These are phyloP conservation scores for Bostrychus sinensis DNA, from an alignment of 2,113 vertebrate genomes.

Conservation along the genomic window DNA sequence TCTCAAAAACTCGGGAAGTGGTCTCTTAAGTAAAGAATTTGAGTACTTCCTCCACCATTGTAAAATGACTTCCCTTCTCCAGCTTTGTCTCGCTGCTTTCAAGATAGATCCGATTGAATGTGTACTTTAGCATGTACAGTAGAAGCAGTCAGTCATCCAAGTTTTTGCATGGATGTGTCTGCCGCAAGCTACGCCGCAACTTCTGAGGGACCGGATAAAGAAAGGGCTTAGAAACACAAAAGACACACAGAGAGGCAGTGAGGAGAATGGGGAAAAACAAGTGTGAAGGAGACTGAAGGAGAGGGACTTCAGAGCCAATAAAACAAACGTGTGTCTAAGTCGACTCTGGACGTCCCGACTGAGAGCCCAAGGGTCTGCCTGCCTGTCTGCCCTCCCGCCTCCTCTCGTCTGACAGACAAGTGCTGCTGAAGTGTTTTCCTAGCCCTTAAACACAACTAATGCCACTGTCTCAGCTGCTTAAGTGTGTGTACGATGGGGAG, in stretches of 20 bases:
- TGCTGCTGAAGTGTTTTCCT: slow-evolving; percentile 61
- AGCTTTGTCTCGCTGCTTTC: slow-evolving; percentile 60
- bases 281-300: slow-evolving; percentile 70
- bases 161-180: slow-evolving; percentile 62
- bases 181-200: slow-evolving; percentile 66
- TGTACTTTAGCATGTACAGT: slow-evolving; percentile 69
- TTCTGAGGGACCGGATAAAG: slow-evolving; percentile 59
- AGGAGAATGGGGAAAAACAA: slow-evolving; percentile 61
- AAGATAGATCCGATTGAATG: slow-evolving; percentile 63
- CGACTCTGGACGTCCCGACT: slow-evolving; percentile 39
- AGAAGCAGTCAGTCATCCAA: slow-evolving; percentile 65
- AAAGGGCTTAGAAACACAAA: slow-evolving; percentile 25
- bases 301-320: slow-evolving; percentile 67
- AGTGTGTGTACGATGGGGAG: slow-evolving; percentile 28
- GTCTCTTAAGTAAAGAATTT: neutral
- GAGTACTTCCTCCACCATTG: neutral
- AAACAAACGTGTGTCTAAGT: slow-evolving; percentile 66
- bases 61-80: slow-evolving; percentile 1
- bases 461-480: slow-evolving; percentile 58
- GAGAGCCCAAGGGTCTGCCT: slow-evolving; percentile 42
- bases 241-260: slow-evolving; percentile 12
- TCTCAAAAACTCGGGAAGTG: neutral
- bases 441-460: slow-evolving; percentile 64
- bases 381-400: slow-evolving; percentile 27
- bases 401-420: slow-evolving; percentile 45